These are phyloP conservation scores for Syngnathus floridae DNA, from an alignment of 2,113 vertebrate genomes.

Conservation along the genomic window DNA sequence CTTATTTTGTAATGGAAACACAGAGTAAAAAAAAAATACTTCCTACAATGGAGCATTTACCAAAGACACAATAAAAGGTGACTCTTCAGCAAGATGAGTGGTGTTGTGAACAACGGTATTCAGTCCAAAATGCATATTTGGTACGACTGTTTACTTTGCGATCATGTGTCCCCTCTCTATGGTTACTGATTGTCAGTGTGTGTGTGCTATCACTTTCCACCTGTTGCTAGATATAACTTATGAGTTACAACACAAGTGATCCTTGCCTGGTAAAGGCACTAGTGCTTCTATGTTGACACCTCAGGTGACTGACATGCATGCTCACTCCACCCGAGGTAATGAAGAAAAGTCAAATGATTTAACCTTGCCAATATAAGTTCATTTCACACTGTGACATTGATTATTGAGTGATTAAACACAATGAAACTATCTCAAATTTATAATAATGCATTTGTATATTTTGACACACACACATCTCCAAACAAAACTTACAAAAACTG, in stretches of 20 bases:
- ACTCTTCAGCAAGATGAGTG: not conserved
- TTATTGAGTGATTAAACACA: not conserved
- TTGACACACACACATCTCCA: too few species aligned
- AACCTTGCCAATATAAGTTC: not conserved
- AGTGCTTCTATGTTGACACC: slow-evolving; percentile 8
- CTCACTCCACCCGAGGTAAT: slow-evolving; percentile 24
- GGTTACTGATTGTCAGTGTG: slow-evolving; percentile 48
- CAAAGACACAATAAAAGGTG: not conserved
- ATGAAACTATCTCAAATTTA: not conserved
- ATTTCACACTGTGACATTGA: not conserved
- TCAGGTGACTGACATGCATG: slow-evolving; percentile 33
- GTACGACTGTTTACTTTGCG: not conserved
- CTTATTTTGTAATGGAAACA: not conserved
- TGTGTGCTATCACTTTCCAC: slow-evolving; percentile 62
- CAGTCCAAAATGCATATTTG: not conserved
- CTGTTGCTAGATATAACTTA: slow-evolving; percentile 40
- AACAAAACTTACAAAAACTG: too few species aligned
- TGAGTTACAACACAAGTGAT: slow-evolving; percentile 34
- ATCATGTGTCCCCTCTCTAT: slow-evolving; percentile 47
- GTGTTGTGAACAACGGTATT: not conserved
- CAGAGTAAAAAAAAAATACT: not conserved
- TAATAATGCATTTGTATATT: too few species aligned
- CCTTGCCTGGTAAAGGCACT: slow-evolving; percentile 23
- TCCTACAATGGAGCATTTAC: not conserved
- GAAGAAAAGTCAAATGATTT: not conserved